Percentiles rank a stretch among this genome's conserved stretches.
These are phyloP conservation scores for Ruditapes philippinarum DNA, from an alignment of 1,140 invertebrate genomes.

Conservation along the genomic window DNA sequence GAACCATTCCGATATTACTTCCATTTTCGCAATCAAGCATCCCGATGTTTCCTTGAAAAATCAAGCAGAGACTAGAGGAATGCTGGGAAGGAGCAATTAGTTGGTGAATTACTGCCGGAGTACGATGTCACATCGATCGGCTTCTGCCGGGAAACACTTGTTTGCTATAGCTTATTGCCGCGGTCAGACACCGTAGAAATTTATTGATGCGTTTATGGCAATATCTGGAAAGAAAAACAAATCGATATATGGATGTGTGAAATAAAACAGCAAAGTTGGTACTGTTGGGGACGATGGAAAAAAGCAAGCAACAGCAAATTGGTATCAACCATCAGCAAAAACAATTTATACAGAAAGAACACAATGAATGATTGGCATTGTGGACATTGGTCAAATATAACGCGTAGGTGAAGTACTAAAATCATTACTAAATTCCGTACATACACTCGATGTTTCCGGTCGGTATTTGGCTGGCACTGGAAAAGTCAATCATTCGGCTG, in stretches of 20 bases:
- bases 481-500: too few relatives aligned
- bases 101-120: constrained; percentile 21
- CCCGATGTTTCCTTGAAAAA: constrained; percentile 35
- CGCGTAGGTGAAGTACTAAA: too few relatives aligned
- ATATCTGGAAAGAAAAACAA: constrained; percentile 13
- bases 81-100: constrained; percentile 36
- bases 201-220: constrained; percentile 29
- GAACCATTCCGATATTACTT: constrained; percentile 11
- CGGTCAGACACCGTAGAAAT: constrained; percentile 30
- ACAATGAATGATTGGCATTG: too few relatives aligned
- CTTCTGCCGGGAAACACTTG: constrained; percentile 36
- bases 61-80: constrained; percentile 20
- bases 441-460: too few relatives aligned
- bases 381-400: too few relatives aligned
- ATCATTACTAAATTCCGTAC: too few relatives aligned
- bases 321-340: too few relatives aligned
- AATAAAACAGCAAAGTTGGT: too few relatives aligned
- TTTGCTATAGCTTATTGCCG: constrained; percentile 25
- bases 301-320: too few relatives aligned
- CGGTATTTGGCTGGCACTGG: too few relatives aligned
- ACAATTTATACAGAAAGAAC: too few relatives aligned
- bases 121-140: constrained; percentile 10
- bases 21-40: constrained; percentile 29
- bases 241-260: constrained; percentile 10
- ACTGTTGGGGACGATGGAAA: too few relatives aligned